These are phyloP conservation scores for Norana najaformis DNA, from an alignment of 2,888 invertebrate genomes.

Conservation along the genomic window DNA sequence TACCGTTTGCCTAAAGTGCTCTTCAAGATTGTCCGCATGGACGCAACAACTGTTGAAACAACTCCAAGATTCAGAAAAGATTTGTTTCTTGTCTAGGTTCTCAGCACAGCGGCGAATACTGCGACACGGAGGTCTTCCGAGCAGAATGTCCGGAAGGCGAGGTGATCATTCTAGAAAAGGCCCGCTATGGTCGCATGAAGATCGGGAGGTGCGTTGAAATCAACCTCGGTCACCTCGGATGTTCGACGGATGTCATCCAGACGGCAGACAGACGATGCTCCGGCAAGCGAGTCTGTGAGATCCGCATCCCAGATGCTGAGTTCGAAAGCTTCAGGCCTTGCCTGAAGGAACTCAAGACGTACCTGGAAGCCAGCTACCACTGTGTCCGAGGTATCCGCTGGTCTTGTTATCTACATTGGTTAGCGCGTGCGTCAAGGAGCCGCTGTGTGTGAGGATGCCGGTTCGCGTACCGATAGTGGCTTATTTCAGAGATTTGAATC, in stretches of 20 bases:
- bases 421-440: too few relatives aligned
- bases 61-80: too few relatives aligned
- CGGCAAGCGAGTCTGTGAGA: constrained; percentile 42
- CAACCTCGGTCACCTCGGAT: constrained; percentile 32
- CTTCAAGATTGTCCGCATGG: too few relatives aligned
- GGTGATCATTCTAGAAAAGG: constrained; percentile 32
- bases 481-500: too few relatives aligned
- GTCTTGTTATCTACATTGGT: constrained; percentile 45
- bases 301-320: constrained; percentile 39
- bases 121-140: constrained; percentile 32
- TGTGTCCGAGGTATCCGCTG: constrained; percentile 30
- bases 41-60: too few relatives aligned
- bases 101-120: constrained; percentile 30
- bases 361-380: constrained; percentile 32
- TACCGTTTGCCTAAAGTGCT: too few relatives aligned
- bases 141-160: constrained; percentile 33
- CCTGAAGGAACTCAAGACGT: constrained; percentile 35
- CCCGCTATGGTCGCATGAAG: constrained; percentile 36
- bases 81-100: neutral
- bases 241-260: constrained; percentile 30
- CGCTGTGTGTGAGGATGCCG: too few relatives aligned
- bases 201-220: constrained; percentile 34
- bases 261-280: constrained; percentile 31
- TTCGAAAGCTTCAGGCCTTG: constrained; percentile 32
- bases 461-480: too few relatives aligned